Base-by-base conservation (phyloP, 2,797 vertebrate species). In the Cossypha heuglini region DNA sequence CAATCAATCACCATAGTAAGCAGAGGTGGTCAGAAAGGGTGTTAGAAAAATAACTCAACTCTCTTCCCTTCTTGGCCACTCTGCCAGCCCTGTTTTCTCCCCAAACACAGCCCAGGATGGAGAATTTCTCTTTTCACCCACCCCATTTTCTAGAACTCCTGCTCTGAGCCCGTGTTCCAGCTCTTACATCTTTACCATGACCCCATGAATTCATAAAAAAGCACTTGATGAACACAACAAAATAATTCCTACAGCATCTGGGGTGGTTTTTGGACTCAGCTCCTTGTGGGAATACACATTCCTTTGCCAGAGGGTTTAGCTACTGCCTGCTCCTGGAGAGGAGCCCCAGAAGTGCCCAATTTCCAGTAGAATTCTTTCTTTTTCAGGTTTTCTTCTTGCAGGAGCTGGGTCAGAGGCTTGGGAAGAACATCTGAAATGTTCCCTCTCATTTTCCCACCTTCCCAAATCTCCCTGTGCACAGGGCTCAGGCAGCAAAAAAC, bases 121-220 rank as follows among this genome's bases (percentile, higher is more conserved):
- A 3, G 7, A 76, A 25, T 13, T 14, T 58, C 24, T 21, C 11
- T 42, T 68, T 31, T 18, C 8, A n/a, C 33, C 40, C 71, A 17
- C 11, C 9, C 11, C 7, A 1, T 46, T 61, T 69, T 7, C 64
- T 46, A 15, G 28, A 51, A n/a, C 9, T 62, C 29, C 4, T 10
- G 18, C 20, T 51, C 75, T 5, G 7, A 49, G 17, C 29, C n/a
- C 0, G 0, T 1, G 1, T 22, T 12, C 49, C 51, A 35, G 14
- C 43, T 67, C 58, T 10, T 4, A 4, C 31, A 6, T 2, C 12
- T 12, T 46, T 35, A 3, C 4, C 6, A 5, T 1, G 4, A 25
- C 4, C 22, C 13, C 13, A 0, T 2, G 8, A 21, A 29, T 43
- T 29, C 25, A 24, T 5, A 5, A 22, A 40, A 68, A 35, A 7